Evolutionary conservation across 2,797 vertebrate genomes (phyloP).

Genomic region (Acestrorhynchus altus): DNA sequence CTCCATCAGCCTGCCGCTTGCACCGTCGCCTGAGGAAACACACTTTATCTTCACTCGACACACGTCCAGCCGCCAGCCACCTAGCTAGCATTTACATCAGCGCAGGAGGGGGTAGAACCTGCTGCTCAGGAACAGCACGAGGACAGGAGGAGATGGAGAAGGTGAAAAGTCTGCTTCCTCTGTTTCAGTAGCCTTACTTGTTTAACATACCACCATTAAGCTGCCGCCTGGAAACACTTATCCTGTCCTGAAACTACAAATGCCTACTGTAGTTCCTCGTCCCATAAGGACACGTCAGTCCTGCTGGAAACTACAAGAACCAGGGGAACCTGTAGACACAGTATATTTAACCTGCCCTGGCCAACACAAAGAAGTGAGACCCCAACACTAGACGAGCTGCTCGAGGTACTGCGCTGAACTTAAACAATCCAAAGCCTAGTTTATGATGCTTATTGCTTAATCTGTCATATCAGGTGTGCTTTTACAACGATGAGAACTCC

Average conservation of each 20-base stretch:
- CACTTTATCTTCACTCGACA: slow-evolving; percentile 82
- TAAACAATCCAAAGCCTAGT: too few relatives aligned
- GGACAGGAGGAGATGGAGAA: slow-evolving; percentile 17
- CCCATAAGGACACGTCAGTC: neutral
- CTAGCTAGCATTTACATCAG: slow-evolving; percentile 78
- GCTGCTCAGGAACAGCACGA: neutral
- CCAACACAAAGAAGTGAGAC: neutral
- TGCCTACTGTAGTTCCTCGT: too few relatives aligned
- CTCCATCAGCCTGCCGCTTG: slow-evolving; percentile 75
- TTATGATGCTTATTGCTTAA: too few relatives aligned
- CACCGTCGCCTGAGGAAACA: slow-evolving; percentile 74
- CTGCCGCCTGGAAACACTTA: neutral
- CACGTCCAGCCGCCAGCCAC: slow-evolving; percentile 71
- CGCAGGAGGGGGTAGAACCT: slow-evolving; percentile 46
- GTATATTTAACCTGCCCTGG: neutral
- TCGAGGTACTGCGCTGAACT: neutral
- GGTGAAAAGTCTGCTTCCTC: neutral
- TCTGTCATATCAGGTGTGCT: too few relatives aligned
- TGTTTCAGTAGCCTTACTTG: too few relatives aligned
- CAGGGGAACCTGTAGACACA: neutral
- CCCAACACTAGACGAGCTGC: neutral
- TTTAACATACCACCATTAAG: too few relatives aligned
- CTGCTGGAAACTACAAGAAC: neutral
- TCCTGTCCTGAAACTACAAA: neutral
- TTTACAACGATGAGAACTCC: too few relatives aligned